Evolutionary conservation across 2,797 vertebrate genomes (phyloP).

Genomic region (Eupleurogrammus muticus): DNA sequence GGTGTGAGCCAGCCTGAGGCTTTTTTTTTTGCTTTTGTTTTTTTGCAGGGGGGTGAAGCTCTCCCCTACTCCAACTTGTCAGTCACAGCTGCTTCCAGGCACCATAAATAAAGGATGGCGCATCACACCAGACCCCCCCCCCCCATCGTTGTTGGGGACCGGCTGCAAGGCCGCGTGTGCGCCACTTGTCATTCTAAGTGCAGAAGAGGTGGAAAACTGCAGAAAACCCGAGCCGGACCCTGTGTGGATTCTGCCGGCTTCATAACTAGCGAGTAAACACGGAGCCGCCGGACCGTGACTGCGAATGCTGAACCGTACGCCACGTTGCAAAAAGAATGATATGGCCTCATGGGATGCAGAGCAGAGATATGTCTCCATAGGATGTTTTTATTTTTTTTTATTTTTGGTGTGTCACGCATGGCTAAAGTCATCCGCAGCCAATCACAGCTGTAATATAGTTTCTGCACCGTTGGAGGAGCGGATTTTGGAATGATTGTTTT

Average conservation of each 20-base stretch:
- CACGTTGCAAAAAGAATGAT: constrained; percentile 46
- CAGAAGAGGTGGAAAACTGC: constrained; percentile 44
- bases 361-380: constrained; percentile 23
- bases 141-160: too few relatives aligned
- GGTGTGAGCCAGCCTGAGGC: constrained; percentile 58
- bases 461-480: constrained; percentile 42
- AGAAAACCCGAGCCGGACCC: constrained; percentile 32
- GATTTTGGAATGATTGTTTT: constrained; percentile 67
- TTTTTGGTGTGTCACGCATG: constrained; percentile 30
- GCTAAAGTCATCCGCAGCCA: constrained; percentile 50
- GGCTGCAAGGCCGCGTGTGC: constrained; percentile 14
- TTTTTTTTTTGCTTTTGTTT: neutral
- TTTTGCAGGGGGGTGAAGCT: constrained; percentile 38
- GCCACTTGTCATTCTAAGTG: constrained; percentile 68
- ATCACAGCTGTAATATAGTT: constrained; percentile 45
- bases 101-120: constrained; percentile 79
- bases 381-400: neutral
- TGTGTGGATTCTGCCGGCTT: constrained; percentile 37
- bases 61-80: constrained; percentile 70
- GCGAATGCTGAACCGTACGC: constrained; percentile 29
- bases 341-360: constrained; percentile 36
- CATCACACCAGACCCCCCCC: constrained; percentile 53
- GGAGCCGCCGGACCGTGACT: constrained; percentile 52
- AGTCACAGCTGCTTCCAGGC: constrained; percentile 63
- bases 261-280: constrained; percentile 55